Conservation (phyloP, 2,113 vertebrate species). For the Setophaga petechia region DNA sequence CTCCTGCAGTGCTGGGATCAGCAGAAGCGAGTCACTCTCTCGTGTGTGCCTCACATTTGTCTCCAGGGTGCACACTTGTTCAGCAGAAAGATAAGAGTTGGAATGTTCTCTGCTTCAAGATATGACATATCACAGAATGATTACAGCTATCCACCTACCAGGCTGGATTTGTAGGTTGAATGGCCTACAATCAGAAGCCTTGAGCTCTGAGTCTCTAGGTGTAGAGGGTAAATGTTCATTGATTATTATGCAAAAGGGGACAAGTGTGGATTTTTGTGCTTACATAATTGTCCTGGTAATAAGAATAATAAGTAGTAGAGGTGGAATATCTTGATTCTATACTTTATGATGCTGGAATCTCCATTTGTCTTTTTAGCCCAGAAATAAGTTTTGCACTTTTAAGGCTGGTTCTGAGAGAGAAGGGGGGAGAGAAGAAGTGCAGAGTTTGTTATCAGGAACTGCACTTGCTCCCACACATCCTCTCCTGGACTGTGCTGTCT, state of each 20-base stretch:
- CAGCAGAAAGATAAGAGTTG: background rate
- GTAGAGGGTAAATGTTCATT: background rate
- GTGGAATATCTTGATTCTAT: background rate
- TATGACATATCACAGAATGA: background rate
- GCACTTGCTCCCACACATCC: background rate
- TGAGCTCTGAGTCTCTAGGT: background rate
- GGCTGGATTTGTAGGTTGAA: background rate
- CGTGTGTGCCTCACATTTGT: fast-evolving
- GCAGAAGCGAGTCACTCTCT: background rate
- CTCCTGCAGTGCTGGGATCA: background rate
- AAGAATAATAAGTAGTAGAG: background rate
- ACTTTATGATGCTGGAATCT: background rate
- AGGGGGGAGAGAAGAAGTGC: background rate
- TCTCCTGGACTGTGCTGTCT: background rate
- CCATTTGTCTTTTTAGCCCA: background rate
- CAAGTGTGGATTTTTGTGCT: background rate
- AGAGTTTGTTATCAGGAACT: background rate
- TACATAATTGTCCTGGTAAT: background rate
- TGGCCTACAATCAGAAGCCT: background rate
- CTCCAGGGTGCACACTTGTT: background rate
- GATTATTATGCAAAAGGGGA: background rate
- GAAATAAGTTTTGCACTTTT: background rate
- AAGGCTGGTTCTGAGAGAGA: background rate
- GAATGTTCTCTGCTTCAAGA: background rate
- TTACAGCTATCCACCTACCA: background rate